Evolutionary conservation across 92 coral and sea anemone species (phyloP).

Genomic region (Paragorgia papillata): DNA sequence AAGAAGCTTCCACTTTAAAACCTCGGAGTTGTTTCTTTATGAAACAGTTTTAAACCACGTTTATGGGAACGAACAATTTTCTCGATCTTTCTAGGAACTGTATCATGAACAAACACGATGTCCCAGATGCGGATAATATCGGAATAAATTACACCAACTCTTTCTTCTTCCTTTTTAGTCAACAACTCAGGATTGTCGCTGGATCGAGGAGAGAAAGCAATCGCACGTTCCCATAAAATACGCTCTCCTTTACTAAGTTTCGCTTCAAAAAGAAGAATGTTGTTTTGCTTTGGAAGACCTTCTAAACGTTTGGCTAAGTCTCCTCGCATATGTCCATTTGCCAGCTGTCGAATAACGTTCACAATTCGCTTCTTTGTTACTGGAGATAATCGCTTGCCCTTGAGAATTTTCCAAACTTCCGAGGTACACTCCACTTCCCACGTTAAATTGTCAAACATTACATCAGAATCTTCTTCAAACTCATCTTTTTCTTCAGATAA

Average conservation of each 20-base stretch:
- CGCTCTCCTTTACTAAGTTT: conserved; percentile 70
- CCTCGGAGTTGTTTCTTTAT: conserved; percentile 84
- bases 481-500: not conserved
- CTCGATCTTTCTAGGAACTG: conserved; percentile 72
- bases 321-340: conserved; percentile 83
- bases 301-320: conserved; percentile 72
- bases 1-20: conserved; percentile 23
- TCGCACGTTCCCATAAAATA: conserved; percentile 85
- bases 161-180: conserved; percentile 28
- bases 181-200: conserved; percentile 74
- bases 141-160: conserved; percentile 65
- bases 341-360: conserved; percentile 73
- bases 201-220: conserved; percentile 90
- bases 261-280: conserved; percentile 73
- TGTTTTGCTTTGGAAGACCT: conserved; percentile 70
- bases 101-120: conserved; percentile 74
- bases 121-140: conserved; percentile 99
- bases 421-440: conserved; percentile 98
- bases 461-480: too few species aligned
- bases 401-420: conserved; percentile 77
- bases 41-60: conserved; percentile 87
- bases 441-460: conserved; percentile 72
- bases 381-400: conserved; percentile 46
- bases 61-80: conserved; percentile 79
- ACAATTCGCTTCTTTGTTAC: conserved; percentile 57